A percentile compares a stretch with the other conserved stretches of the same genome.
Conservation (phyloP, 2,888 invertebrate genomes). For the Prostheceraeus crozeri region DNA sequence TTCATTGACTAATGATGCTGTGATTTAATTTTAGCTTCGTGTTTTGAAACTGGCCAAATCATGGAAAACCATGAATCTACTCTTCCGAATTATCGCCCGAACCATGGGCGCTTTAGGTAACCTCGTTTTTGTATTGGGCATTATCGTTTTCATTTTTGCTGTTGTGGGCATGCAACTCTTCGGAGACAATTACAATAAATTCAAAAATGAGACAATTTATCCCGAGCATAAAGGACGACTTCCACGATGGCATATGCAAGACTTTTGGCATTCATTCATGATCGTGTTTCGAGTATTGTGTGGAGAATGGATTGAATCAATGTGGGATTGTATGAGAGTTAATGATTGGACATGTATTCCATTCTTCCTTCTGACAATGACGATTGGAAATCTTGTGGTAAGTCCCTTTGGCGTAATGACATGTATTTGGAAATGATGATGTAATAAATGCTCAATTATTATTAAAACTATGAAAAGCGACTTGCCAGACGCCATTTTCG, state of each 20-base stretch:
- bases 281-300: slow-evolving; percentile 95
- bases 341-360: slow-evolving; percentile 84
- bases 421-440: too few species aligned
- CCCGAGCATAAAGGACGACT: slow-evolving; percentile 29
- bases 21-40: slow-evolving; percentile 71
- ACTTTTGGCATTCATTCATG: slow-evolving; percentile 99
- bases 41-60: slow-evolving; percentile 98
- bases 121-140: slow-evolving; percentile 91
- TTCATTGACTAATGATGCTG: too few species aligned
- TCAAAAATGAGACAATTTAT: slow-evolving; percentile 33
- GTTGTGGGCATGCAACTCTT: slow-evolving; percentile 99
- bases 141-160: slow-evolving; percentile 98
- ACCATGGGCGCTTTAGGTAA: slow-evolving; percentile 92
- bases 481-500: too few species aligned
- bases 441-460: too few species aligned
- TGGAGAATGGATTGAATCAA: slow-evolving; percentile 98
- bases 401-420: too few species aligned
- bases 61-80: slow-evolving; percentile 93
- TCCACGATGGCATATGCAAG: slow-evolving; percentile 81
- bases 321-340: slow-evolving; percentile 97
- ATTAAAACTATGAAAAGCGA: too few species aligned
- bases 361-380: slow-evolving; percentile 93
- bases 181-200: slow-evolving; percentile 77
- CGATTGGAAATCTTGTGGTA: slow-evolving; percentile 89
- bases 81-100: slow-evolving; percentile 95